A percentile compares a stretch with the other conserved stretches of the same genome.
phyloP scores from a whole-genome alignment of 2,888 invertebrate genomes.

The Amiota minor region DNA sequence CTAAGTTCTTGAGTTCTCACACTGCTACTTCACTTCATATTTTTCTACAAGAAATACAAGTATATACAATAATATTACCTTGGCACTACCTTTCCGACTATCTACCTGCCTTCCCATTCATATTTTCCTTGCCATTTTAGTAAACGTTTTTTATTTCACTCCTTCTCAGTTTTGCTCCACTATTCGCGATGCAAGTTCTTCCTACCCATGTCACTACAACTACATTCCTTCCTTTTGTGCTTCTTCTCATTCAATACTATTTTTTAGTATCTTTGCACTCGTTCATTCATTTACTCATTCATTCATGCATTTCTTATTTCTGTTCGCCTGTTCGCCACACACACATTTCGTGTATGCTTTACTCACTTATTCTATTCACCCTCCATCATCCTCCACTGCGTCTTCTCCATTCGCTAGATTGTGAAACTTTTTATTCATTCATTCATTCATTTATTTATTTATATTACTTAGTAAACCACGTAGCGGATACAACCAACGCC shows the following conservation, averaged over 20 bases:
- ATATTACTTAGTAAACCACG: conserved; percentile 58
- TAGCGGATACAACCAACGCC: neutral
- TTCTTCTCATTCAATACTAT: too few species aligned
- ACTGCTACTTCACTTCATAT: too few species aligned
- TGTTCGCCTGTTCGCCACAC: conserved; percentile 21
- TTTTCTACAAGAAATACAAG: too few species aligned
- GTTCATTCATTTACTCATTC: conserved; percentile 46
- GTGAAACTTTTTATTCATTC: conserved; percentile 5
- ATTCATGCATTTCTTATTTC: conserved; percentile 24
- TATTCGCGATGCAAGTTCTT: too few species aligned
- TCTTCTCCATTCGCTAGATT: neutral
- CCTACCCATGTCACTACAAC: too few species aligned
- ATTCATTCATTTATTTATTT: conserved; percentile 58
- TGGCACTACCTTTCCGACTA: neutral
- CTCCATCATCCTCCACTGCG: neutral
- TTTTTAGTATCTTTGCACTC: conserved; percentile 29
- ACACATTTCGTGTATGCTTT: neutral
- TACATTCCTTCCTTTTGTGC: too few species aligned
- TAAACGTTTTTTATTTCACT: conserved; percentile 27
- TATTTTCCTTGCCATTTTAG: conserved; percentile 38
- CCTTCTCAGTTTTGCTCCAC: conserved; percentile 14
- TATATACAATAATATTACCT: neutral
- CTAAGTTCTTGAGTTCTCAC: too few species aligned
- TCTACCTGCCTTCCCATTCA: conserved; percentile 4
- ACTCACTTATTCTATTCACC: neutral